Percentiles rank a stretch among this genome's conserved stretches.
phyloP scores from a whole-genome alignment of 2,888 invertebrate genomes.

The Thymelicus acteon region DNA sequence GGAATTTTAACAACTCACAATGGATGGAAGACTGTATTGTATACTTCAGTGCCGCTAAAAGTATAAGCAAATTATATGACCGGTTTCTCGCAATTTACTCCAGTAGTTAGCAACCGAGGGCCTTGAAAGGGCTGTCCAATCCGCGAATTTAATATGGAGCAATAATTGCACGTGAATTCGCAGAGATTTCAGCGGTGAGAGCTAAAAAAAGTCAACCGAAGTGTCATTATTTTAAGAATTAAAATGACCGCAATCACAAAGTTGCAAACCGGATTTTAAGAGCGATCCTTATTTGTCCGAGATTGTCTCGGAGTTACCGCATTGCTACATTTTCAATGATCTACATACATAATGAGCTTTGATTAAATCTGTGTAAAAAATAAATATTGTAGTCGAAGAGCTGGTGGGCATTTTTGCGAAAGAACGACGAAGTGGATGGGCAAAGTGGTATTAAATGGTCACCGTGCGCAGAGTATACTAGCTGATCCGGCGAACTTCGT shows the following conservation, averaged over 20 bases:
- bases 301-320: conserved; percentile 36
- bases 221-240: conserved; percentile 30
- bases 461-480: too few relatives aligned
- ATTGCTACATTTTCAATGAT: conserved; percentile 39
- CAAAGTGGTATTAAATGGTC: too few relatives aligned
- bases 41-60: neutral
- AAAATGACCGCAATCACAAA: conserved; percentile 25
- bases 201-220: conserved; percentile 34
- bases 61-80: conserved; percentile 10
- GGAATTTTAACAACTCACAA: too few relatives aligned
- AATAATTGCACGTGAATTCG: conserved; percentile 57
- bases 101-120: conserved; percentile 44
- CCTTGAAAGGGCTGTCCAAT: conserved; percentile 60
- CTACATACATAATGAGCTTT: conserved; percentile 36
- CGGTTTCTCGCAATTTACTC: conserved; percentile 35
- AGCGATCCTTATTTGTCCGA: conserved; percentile 20
- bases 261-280: conserved; percentile 22
- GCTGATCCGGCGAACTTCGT: too few relatives aligned
- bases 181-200: conserved; percentile 38
- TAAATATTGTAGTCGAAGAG: neutral
- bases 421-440: too few relatives aligned
- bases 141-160: conserved; percentile 61
- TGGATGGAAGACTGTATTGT: too few relatives aligned
- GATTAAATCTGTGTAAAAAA: conserved; percentile 33
- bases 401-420: neutral